phyloP scores from a whole-genome alignment of 2,113 vertebrate species.

The Rhinogobius similis region DNA sequence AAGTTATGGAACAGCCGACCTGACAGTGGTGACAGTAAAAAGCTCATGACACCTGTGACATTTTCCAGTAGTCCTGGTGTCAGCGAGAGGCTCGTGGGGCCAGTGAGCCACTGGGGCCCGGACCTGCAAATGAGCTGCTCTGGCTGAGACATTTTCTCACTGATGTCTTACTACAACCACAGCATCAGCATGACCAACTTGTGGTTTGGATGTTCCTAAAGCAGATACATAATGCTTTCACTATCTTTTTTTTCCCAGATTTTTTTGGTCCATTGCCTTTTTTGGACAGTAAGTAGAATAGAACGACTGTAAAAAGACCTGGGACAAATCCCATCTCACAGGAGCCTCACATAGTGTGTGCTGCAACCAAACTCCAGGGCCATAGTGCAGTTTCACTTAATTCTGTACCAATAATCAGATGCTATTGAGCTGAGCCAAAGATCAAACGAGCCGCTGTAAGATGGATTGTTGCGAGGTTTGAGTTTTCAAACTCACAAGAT shows the following conservation, averaged over 20 bases:
- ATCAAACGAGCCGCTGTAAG: too few species aligned
- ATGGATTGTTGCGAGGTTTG: too few species aligned
- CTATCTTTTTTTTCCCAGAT: background rate
- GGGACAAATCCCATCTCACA: too few species aligned
- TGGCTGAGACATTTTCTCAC: slow-evolving; percentile 14
- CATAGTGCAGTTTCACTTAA: too few species aligned
- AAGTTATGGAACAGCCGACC: slow-evolving; percentile 67
- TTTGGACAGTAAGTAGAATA: too few species aligned
- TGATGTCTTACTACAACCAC: slow-evolving; percentile 19
- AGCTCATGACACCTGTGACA: slow-evolving; percentile 72
- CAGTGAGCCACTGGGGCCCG: slow-evolving; percentile 47
- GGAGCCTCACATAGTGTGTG: too few species aligned
- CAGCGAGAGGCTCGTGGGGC: slow-evolving; percentile 66
- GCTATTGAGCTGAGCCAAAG: too few species aligned
- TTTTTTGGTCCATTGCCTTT: too few species aligned
- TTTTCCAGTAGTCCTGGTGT: slow-evolving; percentile 71
- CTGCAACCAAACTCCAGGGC: too few species aligned
- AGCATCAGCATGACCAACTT: background rate
- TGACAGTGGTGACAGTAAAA: slow-evolving; percentile 74
- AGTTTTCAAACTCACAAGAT: too few species aligned
- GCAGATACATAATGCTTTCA: background rate
- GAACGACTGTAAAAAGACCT: too few species aligned
- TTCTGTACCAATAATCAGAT: too few species aligned
- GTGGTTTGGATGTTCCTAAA: background rate
- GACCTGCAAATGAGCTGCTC: slow-evolving; percentile 41